Percentiles rank a stretch among this genome's conserved stretches.
These are phyloP conservation scores for Philotrypesis tridentata DNA, from an alignment of 1,140 invertebrate genomes.

Conservation along the genomic window DNA sequence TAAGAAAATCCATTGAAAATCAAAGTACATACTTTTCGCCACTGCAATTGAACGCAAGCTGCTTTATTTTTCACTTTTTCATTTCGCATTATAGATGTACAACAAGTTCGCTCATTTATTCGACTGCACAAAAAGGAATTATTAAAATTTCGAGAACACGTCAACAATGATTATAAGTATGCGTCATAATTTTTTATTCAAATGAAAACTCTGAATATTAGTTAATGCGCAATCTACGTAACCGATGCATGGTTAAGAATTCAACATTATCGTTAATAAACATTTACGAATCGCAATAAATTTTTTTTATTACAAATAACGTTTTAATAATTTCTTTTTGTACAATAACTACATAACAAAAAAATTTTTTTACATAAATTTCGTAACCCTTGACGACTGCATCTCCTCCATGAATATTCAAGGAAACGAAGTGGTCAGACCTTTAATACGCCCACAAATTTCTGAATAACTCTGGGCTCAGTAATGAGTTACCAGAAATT, in stretches of 20 bases:
- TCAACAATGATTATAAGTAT: neutral
- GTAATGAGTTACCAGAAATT: constrained; percentile 56
- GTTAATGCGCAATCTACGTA: neutral
- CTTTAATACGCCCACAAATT: constrained; percentile 51
- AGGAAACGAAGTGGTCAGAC: constrained; percentile 4
- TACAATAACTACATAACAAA: constrained; percentile 16
- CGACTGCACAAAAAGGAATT: constrained; percentile 26
- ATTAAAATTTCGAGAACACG: neutral
- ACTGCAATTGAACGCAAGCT: constrained; percentile 30
- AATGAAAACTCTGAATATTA: neutral
- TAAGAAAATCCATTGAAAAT: constrained; percentile 67
- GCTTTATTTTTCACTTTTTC: constrained; percentile 25
- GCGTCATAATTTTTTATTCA: neutral
- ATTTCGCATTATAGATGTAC: constrained; percentile 26
- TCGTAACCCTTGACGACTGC: neutral
- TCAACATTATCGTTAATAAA: neutral
- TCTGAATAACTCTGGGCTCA: constrained; percentile 54
- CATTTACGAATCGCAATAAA: neutral
- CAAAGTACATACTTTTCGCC: constrained; percentile 50
- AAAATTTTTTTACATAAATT: neutral
- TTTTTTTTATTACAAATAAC: neutral
- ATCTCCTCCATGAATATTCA: constrained; percentile 24
- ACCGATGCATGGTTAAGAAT: neutral
- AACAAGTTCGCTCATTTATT: constrained; percentile 8
- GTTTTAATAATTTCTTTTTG: constrained; percentile 42